Percentiles rank a stretch among this genome's conserved stretches.
These are phyloP conservation scores for Serranus cabrilla DNA, from an alignment of 2,797 vertebrate species.

Conservation along the genomic window DNA sequence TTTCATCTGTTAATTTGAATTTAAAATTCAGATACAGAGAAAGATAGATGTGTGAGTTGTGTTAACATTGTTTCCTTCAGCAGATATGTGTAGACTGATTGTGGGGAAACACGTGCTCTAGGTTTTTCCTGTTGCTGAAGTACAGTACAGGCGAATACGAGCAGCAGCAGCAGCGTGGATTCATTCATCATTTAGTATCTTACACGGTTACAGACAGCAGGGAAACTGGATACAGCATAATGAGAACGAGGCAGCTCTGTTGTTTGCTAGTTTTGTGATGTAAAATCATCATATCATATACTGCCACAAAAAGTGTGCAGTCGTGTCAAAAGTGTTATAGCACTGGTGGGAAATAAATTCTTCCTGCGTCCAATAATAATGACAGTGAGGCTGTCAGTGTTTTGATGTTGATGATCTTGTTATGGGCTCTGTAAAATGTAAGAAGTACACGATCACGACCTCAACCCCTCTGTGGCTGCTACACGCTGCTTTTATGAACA, in stretches of 20 bases:
- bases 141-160: conserved; percentile 29
- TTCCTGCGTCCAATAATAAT: neutral
- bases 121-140: conserved; percentile 37
- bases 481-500: conserved; percentile 40
- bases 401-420: conserved; percentile 22
- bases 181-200: conserved; percentile 81
- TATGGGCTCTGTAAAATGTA: conserved; percentile 13
- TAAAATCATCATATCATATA: conserved; percentile 9
- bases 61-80: neutral
- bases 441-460: conserved; percentile 9
- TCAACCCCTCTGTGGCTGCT: neutral
- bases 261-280: conserved; percentile 11
- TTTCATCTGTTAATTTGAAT: neutral
- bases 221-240: conserved; percentile 54
- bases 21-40: neutral
- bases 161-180: conserved; percentile 28
- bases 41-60: neutral
- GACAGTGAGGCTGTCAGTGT: neutral
- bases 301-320: neutral
- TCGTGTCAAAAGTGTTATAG: neutral
- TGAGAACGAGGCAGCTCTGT: conserved; percentile 24
- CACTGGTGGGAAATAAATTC: neutral
- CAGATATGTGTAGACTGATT: neutral
- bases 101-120: conserved; percentile 55
- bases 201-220: conserved; percentile 62